Evolutionary conservation across 2,113 vertebrate genomes (phyloP), one percentile per base, ranked within the genome.

Genomic region (Gopherus flavomarginatus): DNA sequence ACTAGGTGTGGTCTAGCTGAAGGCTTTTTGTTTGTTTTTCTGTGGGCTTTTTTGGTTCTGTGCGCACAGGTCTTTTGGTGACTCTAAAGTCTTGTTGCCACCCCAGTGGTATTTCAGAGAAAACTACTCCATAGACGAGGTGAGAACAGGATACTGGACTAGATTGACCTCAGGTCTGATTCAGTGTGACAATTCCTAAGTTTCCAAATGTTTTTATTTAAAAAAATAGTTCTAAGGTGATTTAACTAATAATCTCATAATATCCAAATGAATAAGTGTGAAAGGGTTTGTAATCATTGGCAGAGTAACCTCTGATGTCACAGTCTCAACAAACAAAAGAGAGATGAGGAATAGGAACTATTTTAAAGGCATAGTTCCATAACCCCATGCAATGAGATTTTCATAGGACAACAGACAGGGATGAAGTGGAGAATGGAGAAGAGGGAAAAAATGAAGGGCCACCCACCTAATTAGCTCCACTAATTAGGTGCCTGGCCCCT

Each of bases 1-100:
- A 8, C 50, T 35, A 69, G n/a, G 11, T 87, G 88, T 65, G 89
- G 81, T 57, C 3, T 2, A 47, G 4, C 50, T 78, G 16, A 16
- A 82, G 50, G 42, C 53, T 95, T 86, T 50, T 50, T 5, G 7
- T 72, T 27, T 21, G n/a, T 2, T 35, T 13, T 6, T 19, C 47
- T 6, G 1, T 49, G 87, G 80, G 79, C 31, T 90, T 87, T 89
- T n/a, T 27, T 11, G 17, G 35, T 35, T 42, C 86, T 75, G 29
- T 11, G 86, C 80, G 31, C 7, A 9, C 0, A 10, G 50, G 31
- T 27, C 16, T 0, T 0, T 1, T 31, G 38, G 27, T 54, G 50
- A 38, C 4, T 69, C 35, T 35, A 69, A n/a, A 69, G 35, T 8
- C 35, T 69, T n/a, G 8, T 69, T 69, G 65, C 35, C 17, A 69